phyloP scores from a whole-genome alignment of 2,797 vertebrate genomes.

The Macrochelys suwanniensis region DNA sequence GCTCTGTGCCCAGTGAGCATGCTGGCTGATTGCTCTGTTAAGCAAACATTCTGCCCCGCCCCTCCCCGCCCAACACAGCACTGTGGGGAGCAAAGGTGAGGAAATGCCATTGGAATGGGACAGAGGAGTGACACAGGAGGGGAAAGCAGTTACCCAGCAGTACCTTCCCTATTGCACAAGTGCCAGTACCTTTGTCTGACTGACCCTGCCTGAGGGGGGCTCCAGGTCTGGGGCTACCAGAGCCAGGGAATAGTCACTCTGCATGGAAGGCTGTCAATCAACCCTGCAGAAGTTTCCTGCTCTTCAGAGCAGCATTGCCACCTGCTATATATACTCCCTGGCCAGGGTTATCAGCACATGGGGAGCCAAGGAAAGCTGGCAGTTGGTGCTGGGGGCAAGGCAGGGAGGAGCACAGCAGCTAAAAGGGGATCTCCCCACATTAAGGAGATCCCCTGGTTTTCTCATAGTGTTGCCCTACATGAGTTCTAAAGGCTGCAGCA shows the following conservation, averaged over 20 bases:
- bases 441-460: not conserved
- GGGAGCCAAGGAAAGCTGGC: not conserved
- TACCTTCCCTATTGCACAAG: not conserved
- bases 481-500: not conserved
- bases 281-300: not conserved
- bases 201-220: not conserved
- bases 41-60: not conserved
- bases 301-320: too few relatives aligned
- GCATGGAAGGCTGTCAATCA: not conserved
- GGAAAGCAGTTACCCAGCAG: rapidly evolving
- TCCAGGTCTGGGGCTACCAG: not conserved
- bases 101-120: not conserved
- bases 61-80: not conserved
- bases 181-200: not conserved
- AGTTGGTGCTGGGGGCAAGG: not conserved
- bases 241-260: rapidly evolving
- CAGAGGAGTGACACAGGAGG: rapidly evolving
- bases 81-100: not conserved
- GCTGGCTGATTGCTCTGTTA: too few relatives aligned
- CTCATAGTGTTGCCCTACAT: not conserved
- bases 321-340: not conserved
- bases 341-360: not conserved
- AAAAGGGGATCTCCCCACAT: not conserved
- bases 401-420: not conserved
- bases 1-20: not conserved